Evolutionary conservation across 2,888 invertebrate genomes (phyloP).

Genomic region (Drosophila anceps): DNA sequence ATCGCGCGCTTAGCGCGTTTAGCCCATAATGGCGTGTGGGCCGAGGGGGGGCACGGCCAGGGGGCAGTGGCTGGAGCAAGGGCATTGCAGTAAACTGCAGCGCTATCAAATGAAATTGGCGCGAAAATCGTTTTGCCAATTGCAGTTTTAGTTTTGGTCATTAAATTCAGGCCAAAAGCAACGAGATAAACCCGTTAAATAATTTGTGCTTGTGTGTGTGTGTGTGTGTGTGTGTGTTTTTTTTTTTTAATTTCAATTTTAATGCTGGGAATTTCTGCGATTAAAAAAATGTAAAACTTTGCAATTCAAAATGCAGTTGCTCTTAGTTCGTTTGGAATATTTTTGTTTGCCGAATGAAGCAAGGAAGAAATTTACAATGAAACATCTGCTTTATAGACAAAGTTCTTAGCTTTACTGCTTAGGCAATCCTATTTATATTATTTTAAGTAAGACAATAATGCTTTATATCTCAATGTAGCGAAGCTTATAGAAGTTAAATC

Average conservation of each 20-base stretch:
- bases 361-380: background rate
- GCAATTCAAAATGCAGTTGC: constrained; percentile 48
- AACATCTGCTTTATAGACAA: background rate
- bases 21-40: constrained; percentile 28
- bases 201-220: constrained; percentile 7
- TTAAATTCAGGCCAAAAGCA: constrained; percentile 55
- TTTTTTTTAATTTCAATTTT: background rate
- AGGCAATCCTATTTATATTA: too few species aligned
- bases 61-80: background rate
- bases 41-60: background rate
- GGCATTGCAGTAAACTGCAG: constrained; percentile 34
- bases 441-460: background rate
- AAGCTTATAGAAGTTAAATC: background rate
- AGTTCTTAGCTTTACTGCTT: background rate
- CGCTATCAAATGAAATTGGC: constrained; percentile 75
- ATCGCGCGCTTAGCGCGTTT: constrained; percentile 55
- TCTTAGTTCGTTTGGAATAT: constrained; percentile 17
- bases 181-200: constrained; percentile 40
- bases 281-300: background rate
- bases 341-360: background rate
- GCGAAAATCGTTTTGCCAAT: constrained; percentile 78
- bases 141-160: constrained; percentile 71
- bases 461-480: too few species aligned
- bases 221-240: too few species aligned
- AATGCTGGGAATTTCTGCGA: background rate